Percentiles rank a stretch among this genome's conserved stretches.
phyloP scores from a whole-genome alignment of 2,113 vertebrate genomes.

The Plectropomus leopardus region DNA sequence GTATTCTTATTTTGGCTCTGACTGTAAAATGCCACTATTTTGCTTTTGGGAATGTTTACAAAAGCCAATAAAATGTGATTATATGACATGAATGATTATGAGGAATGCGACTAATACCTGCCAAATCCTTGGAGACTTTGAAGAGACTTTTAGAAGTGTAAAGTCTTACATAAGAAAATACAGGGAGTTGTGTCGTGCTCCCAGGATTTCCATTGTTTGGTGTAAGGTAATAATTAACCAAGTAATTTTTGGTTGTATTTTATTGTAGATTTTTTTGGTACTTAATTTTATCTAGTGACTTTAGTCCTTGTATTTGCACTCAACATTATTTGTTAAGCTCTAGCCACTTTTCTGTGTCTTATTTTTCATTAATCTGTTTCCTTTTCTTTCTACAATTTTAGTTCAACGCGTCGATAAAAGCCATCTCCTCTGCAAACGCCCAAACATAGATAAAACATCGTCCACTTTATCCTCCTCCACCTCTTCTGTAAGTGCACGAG shows the following conservation, averaged over 20 bases:
- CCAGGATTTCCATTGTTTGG: no score
- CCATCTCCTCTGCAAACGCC: background rate
- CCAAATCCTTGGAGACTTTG: no score
- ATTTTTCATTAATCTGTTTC: background rate
- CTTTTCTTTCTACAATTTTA: background rate
- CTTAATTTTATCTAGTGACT: background rate
- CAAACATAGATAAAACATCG: background rate
- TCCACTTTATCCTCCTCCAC: background rate
- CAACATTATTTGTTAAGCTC: background rate
- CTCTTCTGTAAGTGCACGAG: background rate
- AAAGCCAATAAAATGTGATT: background rate
- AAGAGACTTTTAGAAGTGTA: no score
- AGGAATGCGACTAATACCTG: background rate
- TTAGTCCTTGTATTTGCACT: background rate
- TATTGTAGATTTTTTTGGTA: background rate
- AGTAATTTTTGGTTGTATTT: background rate
- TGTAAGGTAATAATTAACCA: no score
- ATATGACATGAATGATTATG: background rate
- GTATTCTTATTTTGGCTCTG: background rate
- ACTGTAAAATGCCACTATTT: background rate
- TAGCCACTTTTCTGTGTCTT: background rate
- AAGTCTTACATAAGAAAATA: no score
- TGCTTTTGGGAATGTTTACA: background rate
- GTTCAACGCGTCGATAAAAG: background rate
- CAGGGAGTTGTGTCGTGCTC: no score